phyloP scores from a whole-genome alignment of 2,113 vertebrate genomes.

The Ictidomys tridecemlineatus region DNA sequence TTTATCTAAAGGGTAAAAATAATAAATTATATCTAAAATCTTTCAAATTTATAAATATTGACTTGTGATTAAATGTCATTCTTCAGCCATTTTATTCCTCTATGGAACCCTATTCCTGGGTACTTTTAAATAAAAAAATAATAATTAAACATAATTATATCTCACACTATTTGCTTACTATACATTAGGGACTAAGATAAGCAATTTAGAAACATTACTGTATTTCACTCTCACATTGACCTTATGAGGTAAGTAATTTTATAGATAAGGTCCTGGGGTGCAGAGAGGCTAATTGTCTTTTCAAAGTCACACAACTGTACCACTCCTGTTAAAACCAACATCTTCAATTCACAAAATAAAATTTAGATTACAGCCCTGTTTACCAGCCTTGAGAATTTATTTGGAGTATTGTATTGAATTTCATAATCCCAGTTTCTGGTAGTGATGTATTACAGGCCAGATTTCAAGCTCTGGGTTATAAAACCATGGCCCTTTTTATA shows the following conservation, averaged over 20 bases:
- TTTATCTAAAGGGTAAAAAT: not conserved
- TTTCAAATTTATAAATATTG: not conserved
- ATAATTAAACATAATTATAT: constrained; percentile 37
- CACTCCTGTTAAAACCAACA: not conserved
- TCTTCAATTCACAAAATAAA: not conserved
- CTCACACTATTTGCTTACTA: not conserved
- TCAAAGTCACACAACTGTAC: constrained; percentile 31
- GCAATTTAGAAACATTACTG: not conserved
- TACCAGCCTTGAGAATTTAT: not conserved
- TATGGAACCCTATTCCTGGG: not conserved
- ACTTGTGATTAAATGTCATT: constrained; percentile 12
- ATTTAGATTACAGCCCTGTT: not conserved
- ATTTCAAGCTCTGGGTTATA: not conserved
- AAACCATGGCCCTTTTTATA: not conserved
- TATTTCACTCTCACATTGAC: constrained; percentile 46
- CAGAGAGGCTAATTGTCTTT: constrained; percentile 57
- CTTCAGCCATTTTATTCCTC: not conserved
- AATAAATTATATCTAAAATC: not conserved
- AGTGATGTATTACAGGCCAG: not conserved
- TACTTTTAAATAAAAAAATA: constrained; percentile 43
- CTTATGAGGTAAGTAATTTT: constrained; percentile 46
- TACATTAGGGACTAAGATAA: not conserved
- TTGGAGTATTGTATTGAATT: not conserved
- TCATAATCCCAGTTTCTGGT: not conserved
- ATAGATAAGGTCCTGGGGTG: constrained; percentile 4